These are phyloP conservation scores for Poliocrania exsul DNA, from an alignment of 2,797 vertebrate species.

Conservation along the genomic window DNA sequence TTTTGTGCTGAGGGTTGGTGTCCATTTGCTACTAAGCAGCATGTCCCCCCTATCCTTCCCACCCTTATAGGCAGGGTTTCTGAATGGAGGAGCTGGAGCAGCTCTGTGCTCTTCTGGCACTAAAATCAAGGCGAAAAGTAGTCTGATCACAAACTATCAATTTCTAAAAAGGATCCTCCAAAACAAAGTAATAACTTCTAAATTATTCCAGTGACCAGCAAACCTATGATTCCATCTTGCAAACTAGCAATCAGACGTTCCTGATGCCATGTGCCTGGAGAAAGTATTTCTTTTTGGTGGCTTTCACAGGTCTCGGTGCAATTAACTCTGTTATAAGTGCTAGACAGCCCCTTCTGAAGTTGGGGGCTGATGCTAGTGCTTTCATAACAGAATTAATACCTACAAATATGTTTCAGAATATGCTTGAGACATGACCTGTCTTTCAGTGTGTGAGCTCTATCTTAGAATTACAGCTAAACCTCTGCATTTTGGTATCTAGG, in stretches of 20 bases:
- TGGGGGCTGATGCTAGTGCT: neutral
- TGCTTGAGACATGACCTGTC: neutral
- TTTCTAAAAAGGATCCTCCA: neutral
- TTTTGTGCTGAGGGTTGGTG: neutral
- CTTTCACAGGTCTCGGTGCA: neutral
- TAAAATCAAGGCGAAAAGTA: neutral
- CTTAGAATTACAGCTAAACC: conserved; percentile 33
- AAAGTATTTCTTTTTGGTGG: neutral
- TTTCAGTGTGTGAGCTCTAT: neutral
- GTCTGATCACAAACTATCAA: accelerated
- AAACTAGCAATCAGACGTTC: neutral
- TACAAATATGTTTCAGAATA: neutral
- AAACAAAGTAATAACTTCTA: neutral
- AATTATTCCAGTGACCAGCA: neutral
- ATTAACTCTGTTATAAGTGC: neutral
- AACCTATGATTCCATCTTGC: neutral
- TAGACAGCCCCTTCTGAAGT: neutral
- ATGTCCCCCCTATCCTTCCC: accelerated
- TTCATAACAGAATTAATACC: neutral
- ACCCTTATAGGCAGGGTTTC: neutral
- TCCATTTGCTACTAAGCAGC: neutral
- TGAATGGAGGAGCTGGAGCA: neutral
- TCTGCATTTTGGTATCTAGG: neutral
- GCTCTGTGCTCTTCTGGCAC: neutral
- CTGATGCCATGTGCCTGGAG: neutral